These are phyloP conservation scores for Trissolcus brochymenae DNA, from an alignment of 2,888 invertebrate species.

Conservation along the genomic window DNA sequence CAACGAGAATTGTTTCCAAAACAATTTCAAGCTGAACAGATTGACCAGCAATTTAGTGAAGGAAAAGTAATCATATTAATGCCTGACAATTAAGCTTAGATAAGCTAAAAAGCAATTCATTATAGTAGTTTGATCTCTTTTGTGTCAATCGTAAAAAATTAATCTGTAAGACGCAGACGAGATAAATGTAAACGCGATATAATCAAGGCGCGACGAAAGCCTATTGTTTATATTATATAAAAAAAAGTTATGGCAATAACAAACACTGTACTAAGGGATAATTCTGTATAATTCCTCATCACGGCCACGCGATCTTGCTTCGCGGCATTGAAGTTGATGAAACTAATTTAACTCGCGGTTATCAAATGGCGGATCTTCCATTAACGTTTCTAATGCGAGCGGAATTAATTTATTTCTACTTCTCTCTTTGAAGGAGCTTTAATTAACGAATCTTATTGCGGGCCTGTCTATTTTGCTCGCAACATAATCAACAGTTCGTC, in stretches of 20 bases:
- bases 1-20: too few relatives aligned
- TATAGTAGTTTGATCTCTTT: background rate
- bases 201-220: slow-evolving; percentile 23
- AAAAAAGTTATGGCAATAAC: slow-evolving; percentile 13
- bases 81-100: slow-evolving; percentile 8
- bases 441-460: slow-evolving; percentile 42
- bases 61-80: slow-evolving; percentile 11
- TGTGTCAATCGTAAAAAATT: background rate
- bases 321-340: slow-evolving; percentile 64
- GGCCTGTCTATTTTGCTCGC: slow-evolving; percentile 13
- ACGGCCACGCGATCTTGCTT: slow-evolving; percentile 64
- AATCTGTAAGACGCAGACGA: slow-evolving; percentile 13
- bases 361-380: slow-evolving; percentile 66
- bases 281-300: slow-evolving; percentile 64
- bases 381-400: slow-evolving; percentile 63
- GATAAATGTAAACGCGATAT: slow-evolving; percentile 30
- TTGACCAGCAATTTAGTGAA: background rate
- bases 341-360: slow-evolving; percentile 67
- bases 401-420: slow-evolving; percentile 54
- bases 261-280: slow-evolving; percentile 50
- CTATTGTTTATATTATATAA: slow-evolving; percentile 42
- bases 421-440: slow-evolving; percentile 48
- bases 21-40: too few relatives aligned
- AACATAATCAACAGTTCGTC: slow-evolving; percentile 33
- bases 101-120: slow-evolving; percentile 17